These are phyloP conservation scores for Drosophila lacertosa DNA, from an alignment of 1,140 invertebrate genomes.

Conservation along the genomic window DNA sequence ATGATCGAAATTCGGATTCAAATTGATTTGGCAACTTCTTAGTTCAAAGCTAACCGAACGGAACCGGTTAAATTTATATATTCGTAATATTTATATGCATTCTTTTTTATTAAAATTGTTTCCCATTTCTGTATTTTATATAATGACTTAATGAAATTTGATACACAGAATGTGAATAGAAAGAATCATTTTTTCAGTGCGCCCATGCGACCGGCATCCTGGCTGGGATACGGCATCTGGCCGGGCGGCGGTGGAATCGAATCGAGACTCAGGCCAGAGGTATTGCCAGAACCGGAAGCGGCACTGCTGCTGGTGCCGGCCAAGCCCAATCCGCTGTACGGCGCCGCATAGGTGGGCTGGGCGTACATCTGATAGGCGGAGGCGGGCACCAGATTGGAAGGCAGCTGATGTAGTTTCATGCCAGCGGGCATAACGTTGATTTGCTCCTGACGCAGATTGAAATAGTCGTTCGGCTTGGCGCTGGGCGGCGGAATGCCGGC, in stretches of 20 bases:
- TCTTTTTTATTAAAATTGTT: too few species aligned
- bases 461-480: conserved; percentile 89
- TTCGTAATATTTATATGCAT: too few species aligned
- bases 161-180: not conserved
- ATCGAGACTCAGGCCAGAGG: conserved; percentile 61
- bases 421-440: conserved; percentile 85
- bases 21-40: too few species aligned
- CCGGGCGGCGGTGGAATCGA: conserved; percentile 85
- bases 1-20: too few species aligned
- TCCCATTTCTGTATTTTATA: not conserved
- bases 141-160: too few species aligned
- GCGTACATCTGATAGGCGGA: conserved; percentile 86
- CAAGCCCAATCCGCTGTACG: conserved; percentile 65
- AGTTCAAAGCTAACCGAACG: too few species aligned
- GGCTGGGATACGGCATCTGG: conserved; percentile 95
- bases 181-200: conserved; percentile 83
- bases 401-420: conserved; percentile 83
- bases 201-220: conserved; percentile 96
- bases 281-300: conserved; percentile 36
- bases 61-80: too few species aligned
- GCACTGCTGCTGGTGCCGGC: conserved; percentile 85
- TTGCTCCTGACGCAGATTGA: conserved; percentile 88
- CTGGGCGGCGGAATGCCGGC: conserved; percentile 92
- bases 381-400: conserved; percentile 86
- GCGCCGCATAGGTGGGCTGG: conserved; percentile 85